phyloP scores from a whole-genome alignment of 2,113 vertebrate genomes.

The Neotragus moschatus region DNA sequence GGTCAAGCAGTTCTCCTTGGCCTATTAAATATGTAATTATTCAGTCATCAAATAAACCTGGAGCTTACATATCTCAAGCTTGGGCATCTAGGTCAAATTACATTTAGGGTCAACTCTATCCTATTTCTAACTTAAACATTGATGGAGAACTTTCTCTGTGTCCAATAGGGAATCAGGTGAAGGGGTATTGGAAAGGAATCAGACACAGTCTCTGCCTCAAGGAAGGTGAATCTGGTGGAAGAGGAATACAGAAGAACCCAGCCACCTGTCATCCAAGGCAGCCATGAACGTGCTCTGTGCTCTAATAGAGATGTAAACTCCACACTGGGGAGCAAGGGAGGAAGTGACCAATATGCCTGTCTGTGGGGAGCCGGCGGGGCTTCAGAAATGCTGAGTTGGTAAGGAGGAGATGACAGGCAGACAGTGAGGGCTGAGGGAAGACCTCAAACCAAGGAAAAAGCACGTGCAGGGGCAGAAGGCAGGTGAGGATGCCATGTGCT shows the following conservation, averaged over 20 bases:
- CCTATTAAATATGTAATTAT: background rate
- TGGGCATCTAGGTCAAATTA: background rate
- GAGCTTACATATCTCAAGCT: background rate
- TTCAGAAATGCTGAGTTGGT: background rate
- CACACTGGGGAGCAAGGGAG: background rate
- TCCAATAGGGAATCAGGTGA: background rate
- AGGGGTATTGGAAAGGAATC: background rate
- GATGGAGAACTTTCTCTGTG: background rate
- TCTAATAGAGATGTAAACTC: background rate
- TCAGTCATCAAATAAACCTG: background rate
- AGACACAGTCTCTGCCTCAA: background rate
- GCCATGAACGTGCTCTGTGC: background rate
- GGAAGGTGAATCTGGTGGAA: background rate
- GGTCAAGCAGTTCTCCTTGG: background rate
- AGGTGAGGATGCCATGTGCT: fast-evolving
- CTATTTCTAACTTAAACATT: background rate
- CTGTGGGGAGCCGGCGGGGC: background rate
- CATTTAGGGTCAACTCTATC: background rate
- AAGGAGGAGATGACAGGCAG: background rate
- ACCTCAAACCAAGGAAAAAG: background rate
- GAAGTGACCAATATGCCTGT: background rate
- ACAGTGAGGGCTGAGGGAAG: background rate
- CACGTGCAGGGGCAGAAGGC: background rate
- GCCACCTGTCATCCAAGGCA: background rate
- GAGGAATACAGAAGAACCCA: background rate